These are phyloP conservation scores for Opisthograptis luteolata DNA, from an alignment of 2,888 invertebrate species.

Conservation along the genomic window DNA sequence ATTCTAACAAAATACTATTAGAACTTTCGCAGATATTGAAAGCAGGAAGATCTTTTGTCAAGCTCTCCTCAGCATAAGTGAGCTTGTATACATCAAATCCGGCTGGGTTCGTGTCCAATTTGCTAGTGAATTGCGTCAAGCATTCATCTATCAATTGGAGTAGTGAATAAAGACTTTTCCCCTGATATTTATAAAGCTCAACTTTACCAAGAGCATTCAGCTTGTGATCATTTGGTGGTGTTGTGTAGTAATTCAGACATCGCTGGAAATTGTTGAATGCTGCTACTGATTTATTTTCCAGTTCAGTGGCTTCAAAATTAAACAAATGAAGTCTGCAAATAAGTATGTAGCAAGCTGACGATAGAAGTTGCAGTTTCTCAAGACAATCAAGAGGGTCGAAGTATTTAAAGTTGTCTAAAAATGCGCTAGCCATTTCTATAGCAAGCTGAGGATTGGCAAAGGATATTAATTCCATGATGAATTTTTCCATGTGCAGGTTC, in stretches of 20 bases:
- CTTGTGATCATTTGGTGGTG: slow-evolving; percentile 61
- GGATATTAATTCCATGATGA: slow-evolving; percentile 64
- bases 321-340: slow-evolving; percentile 64
- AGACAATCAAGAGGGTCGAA: slow-evolving; percentile 58
- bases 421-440: slow-evolving; percentile 61
- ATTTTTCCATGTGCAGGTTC: slow-evolving; percentile 63
- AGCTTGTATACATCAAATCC: slow-evolving; percentile 54
- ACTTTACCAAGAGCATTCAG: slow-evolving; percentile 55
- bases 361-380: slow-evolving; percentile 52
- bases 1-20: slow-evolving; percentile 51
- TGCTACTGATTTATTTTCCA: slow-evolving; percentile 39
- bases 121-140: slow-evolving; percentile 46
- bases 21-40: slow-evolving; percentile 51
- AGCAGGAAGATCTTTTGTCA: slow-evolving; percentile 38
- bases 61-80: slow-evolving; percentile 53
- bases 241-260: slow-evolving; percentile 59
- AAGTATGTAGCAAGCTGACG: slow-evolving; percentile 58
- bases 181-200: slow-evolving; percentile 62
- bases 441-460: slow-evolving; percentile 60
- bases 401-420: slow-evolving; percentile 66
- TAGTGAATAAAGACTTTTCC: slow-evolving; percentile 54
- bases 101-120: slow-evolving; percentile 46
- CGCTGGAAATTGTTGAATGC: slow-evolving; percentile 56
- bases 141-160: slow-evolving; percentile 54
- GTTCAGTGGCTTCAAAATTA: slow-evolving; percentile 43